phyloP scores from a whole-genome alignment of 1,140 invertebrate genomes.

The Cepaea nemoralis region DNA sequence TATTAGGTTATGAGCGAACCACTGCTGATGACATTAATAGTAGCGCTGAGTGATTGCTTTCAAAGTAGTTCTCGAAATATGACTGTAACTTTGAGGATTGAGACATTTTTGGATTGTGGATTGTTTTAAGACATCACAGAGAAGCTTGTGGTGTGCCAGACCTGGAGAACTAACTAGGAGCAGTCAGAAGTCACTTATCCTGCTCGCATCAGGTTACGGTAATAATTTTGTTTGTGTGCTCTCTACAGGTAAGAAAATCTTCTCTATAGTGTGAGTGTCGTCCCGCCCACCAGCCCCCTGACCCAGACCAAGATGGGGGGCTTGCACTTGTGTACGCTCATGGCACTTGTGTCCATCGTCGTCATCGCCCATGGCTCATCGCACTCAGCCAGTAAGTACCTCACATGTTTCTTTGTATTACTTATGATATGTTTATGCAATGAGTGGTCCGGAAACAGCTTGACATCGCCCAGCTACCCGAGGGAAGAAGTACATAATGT shows the following conservation, averaged over 20 bases:
- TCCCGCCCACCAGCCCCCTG: not conserved
- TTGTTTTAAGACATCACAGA: not conserved
- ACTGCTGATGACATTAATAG: not conserved
- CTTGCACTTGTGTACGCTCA: not conserved
- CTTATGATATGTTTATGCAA: not conserved
- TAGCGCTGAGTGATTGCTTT: not conserved
- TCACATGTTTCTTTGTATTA: not conserved
- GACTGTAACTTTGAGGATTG: not conserved
- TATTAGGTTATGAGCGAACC: not conserved
- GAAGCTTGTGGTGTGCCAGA: not conserved
- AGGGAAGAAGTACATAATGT: no score
- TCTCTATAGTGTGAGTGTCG: not conserved
- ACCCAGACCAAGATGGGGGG: conserved; percentile 10
- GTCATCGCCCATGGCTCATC: not conserved
- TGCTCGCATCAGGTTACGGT: not conserved
- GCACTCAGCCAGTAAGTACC: not conserved
- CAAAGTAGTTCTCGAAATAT: not conserved
- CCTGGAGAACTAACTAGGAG: not conserved
- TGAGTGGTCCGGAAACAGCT: not conserved
- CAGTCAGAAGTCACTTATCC: not conserved
- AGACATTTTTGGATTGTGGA: not conserved
- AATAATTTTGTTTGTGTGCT: conserved; percentile 16
- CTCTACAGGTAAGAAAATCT: conserved; percentile 27
- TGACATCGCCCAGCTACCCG: not conserved
- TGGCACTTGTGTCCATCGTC: not conserved